A percentile compares a stretch with the other conserved stretches of the same genome.
These are phyloP conservation scores for Shargacucullia verbasci DNA, from an alignment of 2,888 invertebrate genomes.

Conservation along the genomic window DNA sequence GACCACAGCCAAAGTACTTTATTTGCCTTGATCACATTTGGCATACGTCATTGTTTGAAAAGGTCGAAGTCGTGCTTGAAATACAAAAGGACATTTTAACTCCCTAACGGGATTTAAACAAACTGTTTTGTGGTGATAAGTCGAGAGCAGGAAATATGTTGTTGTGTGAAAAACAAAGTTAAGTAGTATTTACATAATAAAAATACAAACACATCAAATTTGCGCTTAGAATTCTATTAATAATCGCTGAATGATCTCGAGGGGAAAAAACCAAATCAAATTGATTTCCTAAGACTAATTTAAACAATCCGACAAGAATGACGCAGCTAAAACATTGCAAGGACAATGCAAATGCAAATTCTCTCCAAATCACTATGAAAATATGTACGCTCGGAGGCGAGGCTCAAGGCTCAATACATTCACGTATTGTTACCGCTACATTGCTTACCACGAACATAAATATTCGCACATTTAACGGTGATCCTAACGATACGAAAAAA, in stretches of 20 bases:
- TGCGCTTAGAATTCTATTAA: slow-evolving; percentile 12
- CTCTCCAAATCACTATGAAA: slow-evolving; percentile 36
- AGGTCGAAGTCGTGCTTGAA: slow-evolving; percentile 49
- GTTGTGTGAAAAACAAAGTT: too few species aligned
- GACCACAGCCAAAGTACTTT: slow-evolving; percentile 28
- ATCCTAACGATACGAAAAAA: slow-evolving; percentile 36
- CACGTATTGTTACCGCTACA: slow-evolving; percentile 48
- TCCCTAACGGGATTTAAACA: slow-evolving; percentile 41
- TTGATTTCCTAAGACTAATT: slow-evolving; percentile 33
- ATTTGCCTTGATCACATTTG: slow-evolving; percentile 28
- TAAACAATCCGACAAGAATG: slow-evolving; percentile 35
- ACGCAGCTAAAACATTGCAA: slow-evolving; percentile 35
- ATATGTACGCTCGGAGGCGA: slow-evolving; percentile 39
- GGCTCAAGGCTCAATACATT: slow-evolving; percentile 46
- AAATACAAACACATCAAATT: slow-evolving; percentile 31
- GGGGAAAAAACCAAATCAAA: slow-evolving; percentile 20
- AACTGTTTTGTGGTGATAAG: slow-evolving; percentile 9
- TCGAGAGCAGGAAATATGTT: slow-evolving; percentile 14
- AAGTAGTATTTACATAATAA: too few species aligned
- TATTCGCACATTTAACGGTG: slow-evolving; percentile 51
- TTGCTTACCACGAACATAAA: slow-evolving; percentile 7
- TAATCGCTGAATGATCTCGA: slow-evolving; percentile 25
- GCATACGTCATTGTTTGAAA: slow-evolving; percentile 36
- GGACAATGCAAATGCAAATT: slow-evolving; percentile 44
- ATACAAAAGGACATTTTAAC: slow-evolving; percentile 42